Base-by-base conservation (phyloP, 2,797 vertebrate species). In the Acanthiza pusilla region DNA sequence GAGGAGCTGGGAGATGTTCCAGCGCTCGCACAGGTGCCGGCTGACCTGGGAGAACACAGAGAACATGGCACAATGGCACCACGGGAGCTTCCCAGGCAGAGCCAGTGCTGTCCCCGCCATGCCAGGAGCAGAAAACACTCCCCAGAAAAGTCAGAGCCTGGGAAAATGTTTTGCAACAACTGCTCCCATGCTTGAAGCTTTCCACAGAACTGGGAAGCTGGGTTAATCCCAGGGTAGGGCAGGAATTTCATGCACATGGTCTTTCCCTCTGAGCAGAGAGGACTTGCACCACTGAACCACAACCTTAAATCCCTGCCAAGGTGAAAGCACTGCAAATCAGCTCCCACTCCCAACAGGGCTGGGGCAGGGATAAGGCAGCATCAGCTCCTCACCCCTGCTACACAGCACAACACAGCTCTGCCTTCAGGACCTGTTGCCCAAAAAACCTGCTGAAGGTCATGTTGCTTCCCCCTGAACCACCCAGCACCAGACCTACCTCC, bases 1-100 rank as follows among this genome's bases (percentile, higher is more conserved):
- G 60, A 99, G 97, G 79, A 96, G 98, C 93, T 98, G 98, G 6
- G 96, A 94, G n/a, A 99, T 97, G 95, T 96, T 98, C 99, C 99
- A 99, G 89, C 48, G 97, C 78, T 98, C 98, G 1, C 96, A 94
- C 36, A 99, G 96, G 66, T 97, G 97, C 78, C 97, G 98, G 25
- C 98, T 98, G 72, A 99, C 98, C 99, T 99, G 87, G 9, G 65
- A n/a, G 1, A 7, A 17, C 25, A 11, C 0, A 2, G 51, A 61
- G 42, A 78, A 16, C 30, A 25, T 5, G 9, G 50, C 3, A 4
- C 15, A 40, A n/a, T 40, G 16, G 66, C 34, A 70, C 43, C 68
- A 9, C 34, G 11, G 85, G 62, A 43, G 70, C 48, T 32, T 26
- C 71, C 51, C 6, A 8, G 7, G 50, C 47, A 27, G 1, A 20